These are phyloP conservation scores for Scophthalmus maximus DNA, from an alignment of 2,113 vertebrate genomes.

Conservation along the genomic window DNA sequence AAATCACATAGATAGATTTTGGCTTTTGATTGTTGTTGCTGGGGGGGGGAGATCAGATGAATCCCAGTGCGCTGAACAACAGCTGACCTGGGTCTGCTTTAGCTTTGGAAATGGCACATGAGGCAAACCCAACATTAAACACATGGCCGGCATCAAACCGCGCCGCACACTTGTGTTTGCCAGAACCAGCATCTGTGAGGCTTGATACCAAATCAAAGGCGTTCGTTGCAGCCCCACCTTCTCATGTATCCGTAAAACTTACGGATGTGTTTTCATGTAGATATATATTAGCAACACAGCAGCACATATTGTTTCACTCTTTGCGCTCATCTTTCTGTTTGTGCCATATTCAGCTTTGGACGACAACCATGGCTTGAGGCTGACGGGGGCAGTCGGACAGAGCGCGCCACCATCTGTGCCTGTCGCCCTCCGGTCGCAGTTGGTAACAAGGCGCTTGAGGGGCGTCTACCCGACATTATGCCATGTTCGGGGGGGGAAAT, in stretches of 20 bases:
- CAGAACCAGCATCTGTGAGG: slow-evolving; percentile 1
- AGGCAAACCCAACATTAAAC: slow-evolving; percentile 9
- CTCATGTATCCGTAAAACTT: neutral
- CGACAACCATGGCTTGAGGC: slow-evolving; percentile 9
- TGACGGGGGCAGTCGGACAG: slow-evolving; percentile 48
- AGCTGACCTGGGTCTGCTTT: neutral
- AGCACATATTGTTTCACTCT: slow-evolving; percentile 1
- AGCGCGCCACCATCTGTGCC: slow-evolving; percentile 43
- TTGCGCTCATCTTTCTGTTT: neutral
- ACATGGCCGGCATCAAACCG: slow-evolving; percentile 11
- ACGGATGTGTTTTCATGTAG: neutral
- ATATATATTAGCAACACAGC: neutral
- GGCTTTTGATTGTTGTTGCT: slow-evolving; percentile 7
- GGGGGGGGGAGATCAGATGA: neutral
- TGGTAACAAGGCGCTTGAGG: slow-evolving; percentile 43
- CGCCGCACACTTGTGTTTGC: slow-evolving; percentile 7
- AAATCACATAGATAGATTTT: neutral
- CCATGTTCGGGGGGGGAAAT: slow-evolving; percentile 18
- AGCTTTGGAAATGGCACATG: slow-evolving; percentile 14
- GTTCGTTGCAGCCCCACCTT: no score
- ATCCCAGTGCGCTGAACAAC: neutral
- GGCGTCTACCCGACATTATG: slow-evolving; percentile 16
- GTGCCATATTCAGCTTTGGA: slow-evolving; percentile 17
- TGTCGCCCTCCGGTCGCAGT: slow-evolving; percentile 33
- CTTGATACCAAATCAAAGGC: neutral